Base-by-base conservation (phyloP, 2,797 vertebrate species). In the Syngnathus acus region DNA sequence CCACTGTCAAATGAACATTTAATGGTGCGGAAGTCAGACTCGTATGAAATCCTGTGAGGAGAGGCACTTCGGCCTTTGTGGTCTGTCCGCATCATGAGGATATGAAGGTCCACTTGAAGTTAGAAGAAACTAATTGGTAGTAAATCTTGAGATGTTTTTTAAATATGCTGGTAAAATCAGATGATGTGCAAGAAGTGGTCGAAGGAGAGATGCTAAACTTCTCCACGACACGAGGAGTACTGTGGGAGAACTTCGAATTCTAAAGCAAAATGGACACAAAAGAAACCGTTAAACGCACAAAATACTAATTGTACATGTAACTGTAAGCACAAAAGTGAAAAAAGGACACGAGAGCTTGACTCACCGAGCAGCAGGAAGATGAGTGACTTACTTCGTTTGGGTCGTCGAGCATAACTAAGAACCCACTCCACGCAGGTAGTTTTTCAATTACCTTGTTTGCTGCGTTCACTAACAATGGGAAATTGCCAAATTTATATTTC, bases 11-110 rank as follows among this genome's bases (percentile, higher is more conserved):
- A 95, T 59, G 94, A 92, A 72, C 94, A 95, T 78, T 95, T 96
- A 73, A 97, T 93, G 62, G 94, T 88, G 65, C 94, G 93, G 71
- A 97, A 95, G 82, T 96, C 94, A 0, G 94, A 90, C 83, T 94
- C 95, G 72, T 96, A 97, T 9, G 92, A 88, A 73, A 94, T 96
- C 84, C 94, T 89, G 78, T 96, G 95, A 32, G 95, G 95, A 68
- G 94, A 96, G 79, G 93, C 93, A 82, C 94, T 95, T 81, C 94
- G 93, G 68, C 90, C 93, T 89, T 94, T 95, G 66, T 87, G 88
- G 84, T 96, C 94, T 0, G 91, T 92, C 78, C 93, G 92, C 90
- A 97, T 94, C 93, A 95, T 81, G 66, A 68, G 78, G 45, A 47
- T 47, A 47, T 1, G 45, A 74, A 9, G 57, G 8, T 19, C 72